Evolutionary conservation across 2,888 invertebrate genomes (phyloP).

Genomic region (Mechanitis messenoides): DNA sequence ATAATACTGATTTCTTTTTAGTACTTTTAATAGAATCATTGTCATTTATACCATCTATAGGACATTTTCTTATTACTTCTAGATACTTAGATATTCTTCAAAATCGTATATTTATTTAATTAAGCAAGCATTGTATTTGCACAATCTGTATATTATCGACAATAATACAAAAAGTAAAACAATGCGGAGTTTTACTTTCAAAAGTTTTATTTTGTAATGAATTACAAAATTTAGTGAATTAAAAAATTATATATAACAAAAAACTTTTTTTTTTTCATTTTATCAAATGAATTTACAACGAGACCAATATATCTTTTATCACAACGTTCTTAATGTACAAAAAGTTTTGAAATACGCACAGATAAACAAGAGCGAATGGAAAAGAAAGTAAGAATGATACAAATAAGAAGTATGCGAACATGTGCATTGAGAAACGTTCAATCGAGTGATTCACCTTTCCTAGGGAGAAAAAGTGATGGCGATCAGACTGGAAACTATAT

Average conservation of each 20-base stretch:
- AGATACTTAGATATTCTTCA: no score
- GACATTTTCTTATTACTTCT: no score
- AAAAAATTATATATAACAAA: neutral
- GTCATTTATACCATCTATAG: no score
- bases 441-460: conserved; percentile 53
- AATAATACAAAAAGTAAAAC: no score
- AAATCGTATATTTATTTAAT: no score
- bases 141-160: no score
- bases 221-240: no score
- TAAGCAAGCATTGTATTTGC: no score
- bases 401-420: conserved; percentile 64
- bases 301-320: conserved; percentile 9
- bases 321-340: conserved; percentile 14
- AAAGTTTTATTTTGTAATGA: no score
- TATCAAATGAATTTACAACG: conserved; percentile 6
- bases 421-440: conserved; percentile 55
- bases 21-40: no score
- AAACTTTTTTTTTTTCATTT: neutral
- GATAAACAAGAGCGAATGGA: conserved; percentile 70
- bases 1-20: no score
- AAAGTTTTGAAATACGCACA: conserved; percentile 22
- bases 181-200: no score
- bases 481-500: conserved; percentile 59
- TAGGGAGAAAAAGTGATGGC: conserved; percentile 65
- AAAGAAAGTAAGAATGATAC: conserved; percentile 76